These are phyloP conservation scores for Ptychoptera albimana DNA, from an alignment of 2,888 invertebrate genomes.

Conservation along the genomic window DNA sequence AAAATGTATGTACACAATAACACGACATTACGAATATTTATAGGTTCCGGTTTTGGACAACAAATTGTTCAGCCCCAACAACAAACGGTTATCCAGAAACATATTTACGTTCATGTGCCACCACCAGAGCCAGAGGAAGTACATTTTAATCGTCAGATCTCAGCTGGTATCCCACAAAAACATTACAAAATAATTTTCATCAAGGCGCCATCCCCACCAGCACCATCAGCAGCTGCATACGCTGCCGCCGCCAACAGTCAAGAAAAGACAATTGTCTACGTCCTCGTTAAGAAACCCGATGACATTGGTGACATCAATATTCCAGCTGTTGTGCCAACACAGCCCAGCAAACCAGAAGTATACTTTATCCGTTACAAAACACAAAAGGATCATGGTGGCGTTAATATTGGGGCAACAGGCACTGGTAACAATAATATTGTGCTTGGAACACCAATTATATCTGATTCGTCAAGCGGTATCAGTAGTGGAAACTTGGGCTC, in stretches of 20 bases:
- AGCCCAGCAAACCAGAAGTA: constrained; percentile 66
- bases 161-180: constrained; percentile 50
- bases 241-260: constrained; percentile 3
- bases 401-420: background rate
- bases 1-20: no score
- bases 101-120: constrained; percentile 71
- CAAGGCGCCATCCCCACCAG: constrained; percentile 63
- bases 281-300: constrained; percentile 67
- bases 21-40: constrained; percentile 7
- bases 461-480: background rate
- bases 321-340: constrained; percentile 50
- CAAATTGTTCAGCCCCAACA: constrained; percentile 8
- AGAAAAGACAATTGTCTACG: constrained; percentile 51
- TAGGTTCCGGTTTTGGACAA: background rate
- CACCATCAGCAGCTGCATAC: constrained; percentile 46
- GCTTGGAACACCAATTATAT: background rate
- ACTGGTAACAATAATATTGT: background rate
- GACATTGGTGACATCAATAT: constrained; percentile 24
- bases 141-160: constrained; percentile 35
- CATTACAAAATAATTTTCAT: constrained; percentile 80
- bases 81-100: constrained; percentile 51
- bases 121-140: constrained; percentile 63
- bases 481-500: background rate
- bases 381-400: constrained; percentile 26
- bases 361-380: constrained; percentile 77